These are phyloP conservation scores for Cenopis cana DNA, from an alignment of 2,888 invertebrate genomes.

Conservation along the genomic window DNA sequence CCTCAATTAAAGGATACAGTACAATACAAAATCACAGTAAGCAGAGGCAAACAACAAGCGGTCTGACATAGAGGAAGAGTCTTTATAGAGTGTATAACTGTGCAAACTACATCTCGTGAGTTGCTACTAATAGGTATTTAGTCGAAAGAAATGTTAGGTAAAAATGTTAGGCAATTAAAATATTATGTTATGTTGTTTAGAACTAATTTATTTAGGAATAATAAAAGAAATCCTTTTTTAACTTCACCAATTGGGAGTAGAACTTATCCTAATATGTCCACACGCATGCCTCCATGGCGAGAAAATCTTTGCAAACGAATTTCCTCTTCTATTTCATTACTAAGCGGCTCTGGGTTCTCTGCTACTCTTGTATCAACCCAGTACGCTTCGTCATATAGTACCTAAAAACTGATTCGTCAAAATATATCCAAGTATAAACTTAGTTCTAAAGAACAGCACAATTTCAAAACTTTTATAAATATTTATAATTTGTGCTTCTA, in stretches of 20 bases:
- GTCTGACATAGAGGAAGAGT: too few relatives aligned
- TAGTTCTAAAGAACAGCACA: too few relatives aligned
- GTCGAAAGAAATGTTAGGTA: too few relatives aligned
- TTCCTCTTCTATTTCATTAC: background rate
- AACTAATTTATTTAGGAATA: background rate
- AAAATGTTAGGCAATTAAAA: background rate
- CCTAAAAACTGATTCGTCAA: background rate
- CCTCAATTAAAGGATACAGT: too few relatives aligned
- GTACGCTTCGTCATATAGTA: background rate
- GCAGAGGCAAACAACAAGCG: too few relatives aligned
- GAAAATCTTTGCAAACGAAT: background rate
- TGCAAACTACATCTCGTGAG: too few relatives aligned
- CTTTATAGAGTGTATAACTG: too few relatives aligned
- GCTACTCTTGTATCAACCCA: background rate
- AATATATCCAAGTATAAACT: too few relatives aligned
- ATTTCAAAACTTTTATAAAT: too few relatives aligned
- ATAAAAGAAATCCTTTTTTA: background rate
- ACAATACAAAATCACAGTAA: too few relatives aligned
- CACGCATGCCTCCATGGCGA: background rate
- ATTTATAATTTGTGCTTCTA: too few relatives aligned
- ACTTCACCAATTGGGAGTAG: background rate
- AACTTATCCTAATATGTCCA: background rate
- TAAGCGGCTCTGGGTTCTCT: background rate
- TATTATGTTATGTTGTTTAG: background rate
- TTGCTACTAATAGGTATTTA: too few relatives aligned